Evolutionary conservation across 2,888 invertebrate species (phyloP), one percentile per base, ranked within the genome.

Genomic region (Elegia similella): DNA sequence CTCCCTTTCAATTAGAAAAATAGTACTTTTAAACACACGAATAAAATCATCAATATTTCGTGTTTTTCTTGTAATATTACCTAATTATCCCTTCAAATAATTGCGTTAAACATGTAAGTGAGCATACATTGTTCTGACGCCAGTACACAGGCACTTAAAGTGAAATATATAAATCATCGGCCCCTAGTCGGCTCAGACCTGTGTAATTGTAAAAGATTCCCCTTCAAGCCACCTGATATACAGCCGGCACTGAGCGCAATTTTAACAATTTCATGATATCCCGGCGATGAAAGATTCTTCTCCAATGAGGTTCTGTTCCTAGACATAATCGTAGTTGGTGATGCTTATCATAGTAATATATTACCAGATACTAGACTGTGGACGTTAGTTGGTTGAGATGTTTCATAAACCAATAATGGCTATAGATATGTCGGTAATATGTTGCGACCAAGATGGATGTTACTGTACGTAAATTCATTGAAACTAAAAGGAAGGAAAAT

Each of bases 91-190:
- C 23, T 23, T 23, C 23, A 23, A 23, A 23, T 23, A 2, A 23
- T 23, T 23, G 23, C 23, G 23, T 23, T 23, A 23, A 30, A 54
- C 60, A 0, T 12, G 34, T 12, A 10, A 34, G 23, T 12, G 61
- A 59, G 63, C 63, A 59, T 63, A 66, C 69, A 60, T 70, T 70
- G 71, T 85, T 85, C 85, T 75, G 83, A 80, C 68, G 70, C 71
- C 70, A 73, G 32, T 15, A 80, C 68, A 69, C 72, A 5, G 23
- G 23, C 23, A 32, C 7, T 32, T 7, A 1, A 86, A 83, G 84
- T 84, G 85, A 86, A 85, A 85, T 84, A 86, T 84, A 87, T 87
- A 87, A 86, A 85, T 87, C 84, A 80, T 71, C 68, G 66, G 63
- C 62, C 66, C 70, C 69, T 74, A 70, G 70, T 32, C 60, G 67